A percentile compares a stretch with the other conserved stretches of the same genome.
Conservation (phyloP, 2,113 vertebrate genomes). For the Ifrita kowaldi region DNA sequence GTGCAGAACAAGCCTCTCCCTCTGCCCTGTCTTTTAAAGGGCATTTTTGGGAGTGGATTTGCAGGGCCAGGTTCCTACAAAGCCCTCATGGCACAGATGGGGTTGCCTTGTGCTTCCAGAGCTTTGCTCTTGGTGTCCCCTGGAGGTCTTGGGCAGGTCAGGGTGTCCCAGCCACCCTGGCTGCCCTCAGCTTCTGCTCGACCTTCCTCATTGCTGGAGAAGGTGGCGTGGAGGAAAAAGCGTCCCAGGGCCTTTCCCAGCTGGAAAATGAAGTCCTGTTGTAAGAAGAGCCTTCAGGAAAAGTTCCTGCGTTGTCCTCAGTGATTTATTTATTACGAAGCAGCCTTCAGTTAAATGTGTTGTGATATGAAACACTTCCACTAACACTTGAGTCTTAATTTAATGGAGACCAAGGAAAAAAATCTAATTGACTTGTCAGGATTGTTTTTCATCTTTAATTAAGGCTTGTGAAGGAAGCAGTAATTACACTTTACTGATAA, state of each 20-base stretch:
- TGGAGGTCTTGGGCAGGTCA: not conserved
- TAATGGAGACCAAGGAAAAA: slow-evolving; percentile 39
- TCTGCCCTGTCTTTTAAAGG: rapidly evolving
- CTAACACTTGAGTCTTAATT: slow-evolving; percentile 50
- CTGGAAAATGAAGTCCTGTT: not conserved
- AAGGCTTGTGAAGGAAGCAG: not conserved
- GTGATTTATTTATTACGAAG: slow-evolving; percentile 39
- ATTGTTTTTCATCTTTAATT: slow-evolving; percentile 58
- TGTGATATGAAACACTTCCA: slow-evolving; percentile 61
- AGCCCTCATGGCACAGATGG: not conserved
- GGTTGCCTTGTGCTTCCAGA: not conserved
- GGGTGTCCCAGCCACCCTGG: not conserved
- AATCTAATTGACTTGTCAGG: slow-evolving; percentile 57
- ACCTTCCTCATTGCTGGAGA: not conserved
- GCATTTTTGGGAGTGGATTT: not conserved
- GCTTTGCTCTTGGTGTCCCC: not conserved
- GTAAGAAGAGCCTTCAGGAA: not conserved
- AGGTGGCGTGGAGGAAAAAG: not conserved
- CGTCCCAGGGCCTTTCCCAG: not conserved
- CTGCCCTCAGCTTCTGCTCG: not conserved
- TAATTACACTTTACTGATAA: slow-evolving; percentile 48
- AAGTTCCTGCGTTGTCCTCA: not conserved
- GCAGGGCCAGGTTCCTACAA: not conserved
- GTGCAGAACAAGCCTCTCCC: not conserved
- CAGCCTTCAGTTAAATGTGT: slow-evolving; percentile 24